Base-by-base conservation (phyloP, 2,888 invertebrate species). In the Schrankia costaestrigalis region DNA sequence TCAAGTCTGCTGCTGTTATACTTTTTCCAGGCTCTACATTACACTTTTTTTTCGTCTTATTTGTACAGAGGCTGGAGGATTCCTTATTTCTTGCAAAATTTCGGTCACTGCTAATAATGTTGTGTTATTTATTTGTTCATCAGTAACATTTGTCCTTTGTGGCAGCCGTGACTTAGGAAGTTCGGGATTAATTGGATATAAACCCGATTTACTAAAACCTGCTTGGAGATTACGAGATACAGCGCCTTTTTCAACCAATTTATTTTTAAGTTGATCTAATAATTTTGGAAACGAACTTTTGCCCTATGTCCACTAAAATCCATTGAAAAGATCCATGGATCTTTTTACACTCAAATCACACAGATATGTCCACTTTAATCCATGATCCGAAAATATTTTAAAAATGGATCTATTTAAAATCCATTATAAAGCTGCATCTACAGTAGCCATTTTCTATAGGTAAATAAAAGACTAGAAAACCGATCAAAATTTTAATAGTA, bases 121-220 rank as follows among this genome's bases (percentile, higher is more conserved):
- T n/a, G n/a, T n/a, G n/a, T n/a, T n/a, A n/a, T n/a, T n/a, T n/a
- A 15, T 3, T 4, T 15, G 17, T 6, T 4, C 6, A 4, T 4
- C 17, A 4, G 3, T 15, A 3, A 4, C 3, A 4, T 15, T 15
- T 6, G 3, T 3, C 17, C 17, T 15, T 22, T 33, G 33, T n/a
- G 27, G 33, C 12, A 33, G 27, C 12, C 23, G 21, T 12, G 26
- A 33, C 14, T 33, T 31, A 15, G 31, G 31, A 23, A 23, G 31
- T 3, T 24, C 17, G 9, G 24, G 23, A 33, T 34, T 19, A 34
- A 39, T 14, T 22, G 38, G 33, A 17, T 38, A 37, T 22, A 40
- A 24, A 13, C 39, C 34, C 8, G 18, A 40, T 35, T 40, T 40
- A 14, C 35, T 35, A 23, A 40, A 40, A 21, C 39, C 34, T 13